Evolutionary conservation across 2,113 vertebrate species (phyloP), one percentile per base, ranked within the genome.

Genomic region (Campylomormyrus numenius): DNA sequence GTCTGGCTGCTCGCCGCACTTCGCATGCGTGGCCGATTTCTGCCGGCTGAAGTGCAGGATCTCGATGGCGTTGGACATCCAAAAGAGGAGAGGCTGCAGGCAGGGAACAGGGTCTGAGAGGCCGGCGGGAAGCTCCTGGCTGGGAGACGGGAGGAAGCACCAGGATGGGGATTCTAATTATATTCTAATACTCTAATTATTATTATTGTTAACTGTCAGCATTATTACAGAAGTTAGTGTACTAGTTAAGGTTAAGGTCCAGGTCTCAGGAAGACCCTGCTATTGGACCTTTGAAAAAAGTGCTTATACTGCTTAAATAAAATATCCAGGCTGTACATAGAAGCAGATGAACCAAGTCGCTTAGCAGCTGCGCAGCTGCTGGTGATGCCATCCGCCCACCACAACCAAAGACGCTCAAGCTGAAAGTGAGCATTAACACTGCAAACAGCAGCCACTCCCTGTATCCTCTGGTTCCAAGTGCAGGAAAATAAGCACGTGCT

Each of bases 41-140:
- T 97, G 96, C 92, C 96, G 96, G 56, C 94, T 31, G 0, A 97
- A 97, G 93, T 96, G 96, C 9, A 97, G 95, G 24, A 97, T 92
- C 94, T 97, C 96, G 0, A 96, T 94, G 90, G 95, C 91, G 0
- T 97, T 97, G 66, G 96, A 94, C 96, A 97, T 97, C 96, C 96
- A 97, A 92, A 97, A 96, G 70, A 97, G 90, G 19, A 97, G 80
- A 88, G 95, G 95, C 93, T 95, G 96, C 87, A 97, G 92, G 90
- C 96, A 96, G 0, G 95, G 95, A 13, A 94, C 92, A 49, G 97
- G 95, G 91, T 96, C 95, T 0, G 94, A 85, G 92, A 96, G 90
- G 92, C 93, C 77, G 49, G 95, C 92, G 58, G 86, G 91, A 91
- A 94, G 95, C 90, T 96, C 96, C 93, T 96, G 96, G 92, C 96